Conservation (phyloP, 1,140 invertebrate species). For the Drosophila miranda region DNA sequence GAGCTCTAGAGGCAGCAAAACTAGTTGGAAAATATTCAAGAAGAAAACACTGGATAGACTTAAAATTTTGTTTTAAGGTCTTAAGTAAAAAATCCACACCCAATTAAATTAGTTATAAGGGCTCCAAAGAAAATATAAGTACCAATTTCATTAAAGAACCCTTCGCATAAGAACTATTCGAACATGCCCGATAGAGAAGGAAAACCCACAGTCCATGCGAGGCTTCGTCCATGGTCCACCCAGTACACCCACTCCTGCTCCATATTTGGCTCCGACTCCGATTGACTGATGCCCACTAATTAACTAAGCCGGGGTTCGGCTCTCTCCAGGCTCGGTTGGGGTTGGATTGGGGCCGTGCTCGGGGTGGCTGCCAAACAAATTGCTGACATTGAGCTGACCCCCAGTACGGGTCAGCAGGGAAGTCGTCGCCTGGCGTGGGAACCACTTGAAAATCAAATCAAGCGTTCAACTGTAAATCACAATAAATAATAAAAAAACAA, state of each 20-base stretch:
- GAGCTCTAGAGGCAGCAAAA: too few relatives aligned
- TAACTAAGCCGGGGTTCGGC: constrained; percentile 55
- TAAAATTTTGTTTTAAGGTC: too few relatives aligned
- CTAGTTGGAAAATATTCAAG: too few relatives aligned
- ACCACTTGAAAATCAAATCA: constrained; percentile 82
- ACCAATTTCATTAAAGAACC: too few relatives aligned
- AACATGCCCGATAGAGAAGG: constrained; percentile 1
- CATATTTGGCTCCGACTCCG: constrained; percentile 8
- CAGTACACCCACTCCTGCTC: too few relatives aligned
- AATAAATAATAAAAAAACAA: constrained; percentile 80
- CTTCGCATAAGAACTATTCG: background rate
- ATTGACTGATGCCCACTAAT: constrained; percentile 81
- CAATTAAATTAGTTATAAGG: too few relatives aligned
- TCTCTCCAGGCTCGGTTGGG: background rate
- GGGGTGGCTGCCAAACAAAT: constrained; percentile 47
- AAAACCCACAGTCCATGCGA: background rate
- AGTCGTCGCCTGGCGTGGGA: constrained; percentile 58
- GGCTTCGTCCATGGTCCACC: background rate
- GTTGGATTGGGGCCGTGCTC: constrained; percentile 4
- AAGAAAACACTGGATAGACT: too few relatives aligned
- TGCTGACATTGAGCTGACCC: constrained; percentile 56
- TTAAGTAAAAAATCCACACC: too few relatives aligned
- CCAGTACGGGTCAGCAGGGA: background rate
- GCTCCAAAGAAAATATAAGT: too few relatives aligned
- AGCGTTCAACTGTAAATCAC: constrained; percentile 82